Conservation (phyloP, 2,888 invertebrate species). For the Linyphia triangularis region DNA sequence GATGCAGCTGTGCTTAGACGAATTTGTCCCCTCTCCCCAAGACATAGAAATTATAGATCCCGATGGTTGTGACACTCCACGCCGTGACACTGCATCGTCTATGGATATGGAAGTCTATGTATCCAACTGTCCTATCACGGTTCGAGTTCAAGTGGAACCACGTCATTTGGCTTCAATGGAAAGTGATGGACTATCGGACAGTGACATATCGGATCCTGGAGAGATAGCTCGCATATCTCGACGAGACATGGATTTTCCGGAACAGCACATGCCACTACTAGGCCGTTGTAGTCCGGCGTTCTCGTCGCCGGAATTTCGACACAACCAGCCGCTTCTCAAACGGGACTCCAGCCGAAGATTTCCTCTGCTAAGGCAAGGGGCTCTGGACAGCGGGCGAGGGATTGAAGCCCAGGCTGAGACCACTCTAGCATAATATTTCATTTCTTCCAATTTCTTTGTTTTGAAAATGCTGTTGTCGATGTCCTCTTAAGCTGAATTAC, state of each 20-base stretch:
- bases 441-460: slow-evolving; percentile 35
- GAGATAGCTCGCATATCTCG: slow-evolving; percentile 57
- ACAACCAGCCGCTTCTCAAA: slow-evolving; percentile 62
- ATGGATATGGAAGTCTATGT: slow-evolving; percentile 76
- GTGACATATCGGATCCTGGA: slow-evolving; percentile 67
- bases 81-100: slow-evolving; percentile 58
- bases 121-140: slow-evolving; percentile 73
- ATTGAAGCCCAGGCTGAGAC: slow-evolving; percentile 51
- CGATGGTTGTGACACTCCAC: slow-evolving; percentile 77
- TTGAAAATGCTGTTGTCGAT: slow-evolving; percentile 62
- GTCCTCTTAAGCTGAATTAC: slow-evolving; percentile 35
- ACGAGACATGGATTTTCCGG: slow-evolving; percentile 59
- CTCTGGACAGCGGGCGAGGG: slow-evolving; percentile 58
- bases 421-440: slow-evolving; percentile 35
- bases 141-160: slow-evolving; percentile 74
- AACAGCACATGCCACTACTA: slow-evolving; percentile 66
- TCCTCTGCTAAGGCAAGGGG: slow-evolving; percentile 73
- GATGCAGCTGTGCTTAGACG: slow-evolving; percentile 73
- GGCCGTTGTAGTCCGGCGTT: slow-evolving; percentile 74
- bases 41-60: slow-evolving; percentile 77
- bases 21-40: slow-evolving; percentile 77
- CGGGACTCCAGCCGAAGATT: slow-evolving; percentile 69
- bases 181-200: slow-evolving; percentile 76
- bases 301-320: slow-evolving; percentile 65
- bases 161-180: slow-evolving; percentile 77